A percentile compares a stretch with the other conserved stretches of the same genome.
phyloP scores from a whole-genome alignment of 2,113 vertebrate genomes.

The Fregetta grallaria region DNA sequence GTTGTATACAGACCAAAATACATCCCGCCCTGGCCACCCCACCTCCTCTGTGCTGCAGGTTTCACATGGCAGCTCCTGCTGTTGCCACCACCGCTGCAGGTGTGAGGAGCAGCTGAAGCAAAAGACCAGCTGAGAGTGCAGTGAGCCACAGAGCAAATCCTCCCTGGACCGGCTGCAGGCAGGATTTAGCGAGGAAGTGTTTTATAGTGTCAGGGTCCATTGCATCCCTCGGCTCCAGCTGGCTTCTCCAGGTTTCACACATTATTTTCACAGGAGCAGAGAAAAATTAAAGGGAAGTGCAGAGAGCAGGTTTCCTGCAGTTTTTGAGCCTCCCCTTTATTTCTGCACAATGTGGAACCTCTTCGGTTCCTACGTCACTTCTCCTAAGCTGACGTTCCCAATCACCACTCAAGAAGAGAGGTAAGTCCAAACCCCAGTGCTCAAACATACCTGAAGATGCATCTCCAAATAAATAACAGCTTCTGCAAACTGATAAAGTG shows the following conservation, averaged over 20 bases:
- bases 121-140: neutral
- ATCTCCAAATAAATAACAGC: neutral
- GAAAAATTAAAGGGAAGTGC: neutral
- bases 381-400: neutral
- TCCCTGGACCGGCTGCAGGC: neutral
- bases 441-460: neutral
- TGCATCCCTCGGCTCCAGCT: neutral
- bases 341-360: neutral
- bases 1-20: rapidly evolving
- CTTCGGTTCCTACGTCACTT: neutral
- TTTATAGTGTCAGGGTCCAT: neutral
- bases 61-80: neutral
- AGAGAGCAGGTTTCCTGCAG: neutral
- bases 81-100: neutral
- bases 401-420: neutral
- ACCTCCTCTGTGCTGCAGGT: neutral
- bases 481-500: neutral
- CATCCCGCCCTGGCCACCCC: neutral
- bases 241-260: slow-evolving; percentile 11
- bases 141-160: neutral
- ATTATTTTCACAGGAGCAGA: neutral
- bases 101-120: neutral
- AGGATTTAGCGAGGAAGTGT: neutral
- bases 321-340: neutral
- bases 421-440: neutral